Conservation (phyloP, 1,140 invertebrate genomes). For the Megathymus violae region DNA sequence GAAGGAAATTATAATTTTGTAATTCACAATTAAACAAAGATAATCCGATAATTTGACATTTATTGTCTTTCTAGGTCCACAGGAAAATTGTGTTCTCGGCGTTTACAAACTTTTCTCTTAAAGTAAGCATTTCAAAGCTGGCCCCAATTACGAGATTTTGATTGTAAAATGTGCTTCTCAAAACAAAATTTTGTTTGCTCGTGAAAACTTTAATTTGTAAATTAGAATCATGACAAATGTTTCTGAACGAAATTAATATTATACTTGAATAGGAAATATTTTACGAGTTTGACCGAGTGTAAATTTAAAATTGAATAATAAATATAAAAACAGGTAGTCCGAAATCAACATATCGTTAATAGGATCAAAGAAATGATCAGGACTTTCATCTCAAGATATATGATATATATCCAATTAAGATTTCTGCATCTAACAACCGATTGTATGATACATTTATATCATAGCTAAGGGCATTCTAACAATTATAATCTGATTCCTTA, state of each 20-base stretch:
- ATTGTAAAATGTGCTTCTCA: slow-evolving; percentile 1
- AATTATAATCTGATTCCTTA: too few species aligned
- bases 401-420: too few species aligned
- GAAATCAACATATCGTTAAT: too few species aligned
- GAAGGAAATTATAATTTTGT: too few species aligned
- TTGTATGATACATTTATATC: too few species aligned
- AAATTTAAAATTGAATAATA: slow-evolving; percentile 6
- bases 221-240: neutral
- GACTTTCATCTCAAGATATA: too few species aligned
- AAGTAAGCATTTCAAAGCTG: slow-evolving; percentile 4
- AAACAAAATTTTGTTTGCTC: slow-evolving; percentile 4
- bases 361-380: too few species aligned
- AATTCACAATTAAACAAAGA: neutral
- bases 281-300: slow-evolving; percentile 22
- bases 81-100: neutral
- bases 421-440: too few species aligned
- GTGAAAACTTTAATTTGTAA: slow-evolving; percentile 8
- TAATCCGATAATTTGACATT: too few species aligned
- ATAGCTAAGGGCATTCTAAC: too few species aligned
- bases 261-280: neutral
- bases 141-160: slow-evolving; percentile 1
- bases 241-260: neutral
- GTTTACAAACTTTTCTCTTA: neutral
- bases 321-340: too few species aligned
- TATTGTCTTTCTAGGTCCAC: neutral